Percentiles rank a stretch among this genome's conserved stretches.
Conservation (phyloP, 2,888 invertebrate genomes). For the Trissolcus brochymenae region DNA sequence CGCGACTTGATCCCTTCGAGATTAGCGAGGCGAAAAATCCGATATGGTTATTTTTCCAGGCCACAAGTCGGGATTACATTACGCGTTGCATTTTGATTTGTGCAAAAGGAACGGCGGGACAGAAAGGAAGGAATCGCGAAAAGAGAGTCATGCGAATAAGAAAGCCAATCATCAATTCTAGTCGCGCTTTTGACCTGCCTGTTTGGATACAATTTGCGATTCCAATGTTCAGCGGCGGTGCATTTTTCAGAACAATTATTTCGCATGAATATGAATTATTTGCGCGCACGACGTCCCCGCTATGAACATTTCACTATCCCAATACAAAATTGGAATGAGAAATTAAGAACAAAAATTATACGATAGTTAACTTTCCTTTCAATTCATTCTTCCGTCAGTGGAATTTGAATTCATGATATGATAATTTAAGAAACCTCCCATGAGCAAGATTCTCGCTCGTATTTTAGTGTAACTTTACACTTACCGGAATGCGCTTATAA, state of each 20-base stretch:
- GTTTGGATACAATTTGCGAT: slow-evolving; percentile 14
- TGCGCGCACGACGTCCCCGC: too few species aligned
- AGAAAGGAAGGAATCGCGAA: slow-evolving; percentile 2
- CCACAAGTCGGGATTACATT: slow-evolving; percentile 5
- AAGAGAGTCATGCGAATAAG: slow-evolving; percentile 4
- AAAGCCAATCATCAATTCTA: slow-evolving; percentile 1
- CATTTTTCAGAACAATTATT: slow-evolving; percentile 7
- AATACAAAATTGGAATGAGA: too few species aligned
- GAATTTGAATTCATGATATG: too few species aligned
- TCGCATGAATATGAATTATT: neutral
- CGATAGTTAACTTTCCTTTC: too few species aligned
- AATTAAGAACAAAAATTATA: too few species aligned
- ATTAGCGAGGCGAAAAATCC: slow-evolving; percentile 20
- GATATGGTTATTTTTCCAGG: slow-evolving; percentile 12
- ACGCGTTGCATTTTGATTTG: slow-evolving; percentile 18
- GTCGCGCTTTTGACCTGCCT: slow-evolving; percentile 5
- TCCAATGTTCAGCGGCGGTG: neutral
- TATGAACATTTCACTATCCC: too few species aligned
- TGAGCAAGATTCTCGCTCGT: too few species aligned
- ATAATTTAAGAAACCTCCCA: too few species aligned
- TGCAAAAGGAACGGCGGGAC: neutral
- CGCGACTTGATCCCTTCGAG: slow-evolving; percentile 12
- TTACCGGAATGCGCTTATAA: neutral
- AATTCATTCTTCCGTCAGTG: too few species aligned
- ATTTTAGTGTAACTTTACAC: too few species aligned